These are phyloP conservation scores for Chirona hameri DNA, from an alignment of 2,888 invertebrate species.

Conservation along the genomic window DNA sequence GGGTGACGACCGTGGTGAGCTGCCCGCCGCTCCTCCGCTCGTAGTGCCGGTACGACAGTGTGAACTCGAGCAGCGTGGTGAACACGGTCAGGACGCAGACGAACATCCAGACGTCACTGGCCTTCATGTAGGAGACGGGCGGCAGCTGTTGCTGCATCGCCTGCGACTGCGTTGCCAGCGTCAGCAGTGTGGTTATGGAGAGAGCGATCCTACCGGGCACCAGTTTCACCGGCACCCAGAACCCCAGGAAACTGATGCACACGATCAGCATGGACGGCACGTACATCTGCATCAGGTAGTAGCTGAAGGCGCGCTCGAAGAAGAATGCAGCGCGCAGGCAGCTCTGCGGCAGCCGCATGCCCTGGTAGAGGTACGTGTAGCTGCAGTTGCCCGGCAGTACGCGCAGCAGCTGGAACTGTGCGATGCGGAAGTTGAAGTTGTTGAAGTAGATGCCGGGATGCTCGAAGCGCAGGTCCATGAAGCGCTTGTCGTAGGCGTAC, in stretches of 20 bases:
- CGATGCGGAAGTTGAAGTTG: not conserved
- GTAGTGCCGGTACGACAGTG: conserved; percentile 2
- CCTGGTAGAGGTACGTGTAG: not conserved
- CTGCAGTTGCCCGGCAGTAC: not conserved
- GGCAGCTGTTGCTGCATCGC: not conserved
- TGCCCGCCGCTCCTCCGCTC: not conserved
- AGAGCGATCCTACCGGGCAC: conserved; percentile 6
- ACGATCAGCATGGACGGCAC: not conserved
- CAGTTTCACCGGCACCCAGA: not conserved
- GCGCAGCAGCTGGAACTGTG: not conserved
- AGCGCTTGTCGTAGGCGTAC: not conserved
- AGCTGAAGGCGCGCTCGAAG: conserved; percentile 1
- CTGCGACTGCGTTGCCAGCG: conserved; percentile 1
- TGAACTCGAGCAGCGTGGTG: conserved; percentile 1
- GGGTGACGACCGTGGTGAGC: not conserved
- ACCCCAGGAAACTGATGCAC: not conserved
- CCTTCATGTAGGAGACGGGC: conserved; percentile 25
- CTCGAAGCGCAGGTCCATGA: not conserved
- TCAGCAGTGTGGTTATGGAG: conserved; percentile 1
- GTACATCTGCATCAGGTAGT: conserved; percentile 22
- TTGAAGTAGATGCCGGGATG: conserved; percentile 11
- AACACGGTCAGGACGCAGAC: not conserved
- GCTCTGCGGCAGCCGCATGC: not conserved
- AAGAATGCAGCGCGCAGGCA: not conserved
- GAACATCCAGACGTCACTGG: conserved; percentile 24